phyloP scores from a whole-genome alignment of 2,113 vertebrate species.

The Marmota flaviventris region DNA sequence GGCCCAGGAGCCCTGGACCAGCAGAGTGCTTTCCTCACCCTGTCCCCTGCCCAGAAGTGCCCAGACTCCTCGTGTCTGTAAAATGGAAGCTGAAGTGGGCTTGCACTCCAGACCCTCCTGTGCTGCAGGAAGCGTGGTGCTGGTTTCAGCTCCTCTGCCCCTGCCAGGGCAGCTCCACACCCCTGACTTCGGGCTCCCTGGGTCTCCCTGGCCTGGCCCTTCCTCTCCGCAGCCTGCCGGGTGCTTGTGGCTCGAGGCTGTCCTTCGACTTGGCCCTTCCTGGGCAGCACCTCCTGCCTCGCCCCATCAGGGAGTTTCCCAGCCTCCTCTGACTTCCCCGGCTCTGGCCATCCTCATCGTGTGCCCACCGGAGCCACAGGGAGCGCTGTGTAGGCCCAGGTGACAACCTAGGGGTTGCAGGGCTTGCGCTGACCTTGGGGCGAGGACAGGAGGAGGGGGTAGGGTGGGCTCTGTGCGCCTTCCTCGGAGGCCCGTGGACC shows the following conservation, averaged over 20 bases:
- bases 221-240: no score
- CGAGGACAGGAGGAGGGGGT: neutral
- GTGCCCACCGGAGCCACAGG: neutral
- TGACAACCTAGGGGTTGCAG: fast-evolving
- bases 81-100: neutral
- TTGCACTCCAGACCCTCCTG: neutral
- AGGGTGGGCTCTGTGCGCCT: neutral
- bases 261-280: neutral
- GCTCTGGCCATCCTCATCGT: neutral
- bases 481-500: neutral
- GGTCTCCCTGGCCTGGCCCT: no score
- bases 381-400: neutral
- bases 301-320: neutral
- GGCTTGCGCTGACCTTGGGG: neutral
- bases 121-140: neutral
- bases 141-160: neutral
- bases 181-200: no score
- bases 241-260: neutral
- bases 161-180: neutral
- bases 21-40: neutral
- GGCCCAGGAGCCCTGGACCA: fast-evolving
- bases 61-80: neutral
- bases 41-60: neutral
- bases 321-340: neutral
- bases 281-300: neutral